Evolutionary conservation across 2,888 invertebrate genomes (phyloP), one percentile per base, ranked within the genome.

Genomic region (Allophyes oxyacanthae): DNA sequence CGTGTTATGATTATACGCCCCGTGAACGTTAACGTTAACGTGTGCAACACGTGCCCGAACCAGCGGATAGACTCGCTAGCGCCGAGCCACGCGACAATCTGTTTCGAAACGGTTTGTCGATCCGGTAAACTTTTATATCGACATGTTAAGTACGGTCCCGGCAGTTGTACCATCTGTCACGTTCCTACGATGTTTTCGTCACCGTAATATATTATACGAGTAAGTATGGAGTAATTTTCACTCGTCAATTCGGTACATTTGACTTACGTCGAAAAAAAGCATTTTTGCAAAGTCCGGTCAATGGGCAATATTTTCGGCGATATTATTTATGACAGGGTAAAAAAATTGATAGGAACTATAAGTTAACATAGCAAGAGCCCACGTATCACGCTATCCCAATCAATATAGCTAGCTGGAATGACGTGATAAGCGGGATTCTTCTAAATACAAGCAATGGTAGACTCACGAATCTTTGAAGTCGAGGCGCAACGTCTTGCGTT

Each of bases 61-160:
- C 57, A 43, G 56, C 64, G 49, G 63, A 64, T 70, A 73, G 54
- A 63, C 43, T 44, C 56, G 45, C 44, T 66, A 61, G 58, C 62
- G 37, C 42, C 60, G 46, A 65, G 61, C 63, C 51, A 42, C 58
- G 50, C 58, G 54, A 58, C 62, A 67, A 72, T 70, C 64, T 72
- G 63, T 76, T 72, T 64, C 48, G 42, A 53, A 69, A 68, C 57
- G 56, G 66, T 64, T 67, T 64, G 58, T 63, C 65, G 61, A 72
- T 72, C 57, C 55, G 51, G 34, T 54, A 66, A 65, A 75, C 67
- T 76, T 77, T 76, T 71, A 66, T 77, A 64, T 66, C 60, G 56
- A 60, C 60, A 63, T 68, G 65, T 65, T 75, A 67, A 78, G 77
- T 77, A 75, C 79, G 74, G 77, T 72, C 73, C 51, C 48, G 37